Conservation (phyloP, 2,797 vertebrate species). For the Coilia nasus region DNA sequence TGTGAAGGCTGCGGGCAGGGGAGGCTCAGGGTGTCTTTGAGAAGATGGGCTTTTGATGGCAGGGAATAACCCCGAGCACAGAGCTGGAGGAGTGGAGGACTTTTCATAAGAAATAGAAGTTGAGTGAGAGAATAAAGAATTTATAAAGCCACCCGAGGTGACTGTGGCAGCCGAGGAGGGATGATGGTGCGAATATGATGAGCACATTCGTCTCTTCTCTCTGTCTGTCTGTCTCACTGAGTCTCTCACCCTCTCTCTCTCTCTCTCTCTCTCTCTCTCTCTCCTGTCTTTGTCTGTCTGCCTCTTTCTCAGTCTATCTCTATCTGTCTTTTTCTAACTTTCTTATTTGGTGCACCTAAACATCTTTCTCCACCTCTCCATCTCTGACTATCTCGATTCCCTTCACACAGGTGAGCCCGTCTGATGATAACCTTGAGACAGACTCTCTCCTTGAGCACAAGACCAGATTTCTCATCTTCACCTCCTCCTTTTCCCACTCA, state of each 20-base stretch:
- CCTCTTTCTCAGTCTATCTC: neutral
- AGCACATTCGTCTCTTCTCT: conserved; percentile 34
- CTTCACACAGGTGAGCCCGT: conserved; percentile 25
- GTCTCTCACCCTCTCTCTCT: neutral
- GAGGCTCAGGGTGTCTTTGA: conserved; percentile 11
- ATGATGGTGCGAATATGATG: conserved; percentile 38
- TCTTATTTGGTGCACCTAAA: neutral
- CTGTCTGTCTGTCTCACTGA: neutral
- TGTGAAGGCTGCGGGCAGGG: neutral
- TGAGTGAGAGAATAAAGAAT: conserved; percentile 47
- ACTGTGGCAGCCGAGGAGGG: conserved; percentile 43
- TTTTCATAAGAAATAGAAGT: conserved; percentile 55
- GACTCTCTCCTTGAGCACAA: conserved; percentile 31
- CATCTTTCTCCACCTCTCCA: neutral
- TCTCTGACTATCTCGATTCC: neutral
- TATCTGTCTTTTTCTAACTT: neutral
- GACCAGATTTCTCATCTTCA: conserved; percentile 34
- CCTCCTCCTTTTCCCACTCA: neutral
- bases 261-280: neutral
- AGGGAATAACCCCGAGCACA: neutral
- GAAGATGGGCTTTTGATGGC: conserved; percentile 6
- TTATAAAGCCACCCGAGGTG: conserved; percentile 35
- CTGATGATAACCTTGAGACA: conserved; percentile 62
- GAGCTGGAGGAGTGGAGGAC: conserved; percentile 3
- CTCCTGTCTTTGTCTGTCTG: neutral